These are phyloP conservation scores for Lissonota sp. DNA, from an alignment of 2,888 invertebrate genomes.

Conservation along the genomic window DNA sequence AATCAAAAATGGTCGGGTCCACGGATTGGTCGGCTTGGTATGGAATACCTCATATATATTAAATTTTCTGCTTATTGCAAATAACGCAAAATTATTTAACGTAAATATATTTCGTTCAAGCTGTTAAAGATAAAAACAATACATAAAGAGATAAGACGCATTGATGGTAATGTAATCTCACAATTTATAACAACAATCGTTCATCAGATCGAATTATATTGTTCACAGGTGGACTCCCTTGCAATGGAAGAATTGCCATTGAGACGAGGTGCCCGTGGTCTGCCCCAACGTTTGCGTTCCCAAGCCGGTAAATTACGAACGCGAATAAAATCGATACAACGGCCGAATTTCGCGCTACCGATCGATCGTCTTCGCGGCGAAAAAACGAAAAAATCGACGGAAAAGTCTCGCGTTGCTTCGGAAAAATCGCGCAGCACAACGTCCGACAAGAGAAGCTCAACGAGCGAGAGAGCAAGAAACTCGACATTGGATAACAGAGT, in stretches of 20 bases:
- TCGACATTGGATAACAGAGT: constrained; percentile 44
- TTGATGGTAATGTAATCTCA: too few relatives aligned
- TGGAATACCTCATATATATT: too few relatives aligned
- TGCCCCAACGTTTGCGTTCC: constrained; percentile 86
- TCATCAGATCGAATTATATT: too few relatives aligned
- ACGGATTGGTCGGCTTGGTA: too few relatives aligned
- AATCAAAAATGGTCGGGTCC: too few relatives aligned
- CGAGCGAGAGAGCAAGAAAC: constrained; percentile 62
- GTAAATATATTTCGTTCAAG: too few relatives aligned
- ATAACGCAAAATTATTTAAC: too few relatives aligned
- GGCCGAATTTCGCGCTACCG: constrained; percentile 85
- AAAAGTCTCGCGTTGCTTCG: constrained; percentile 69
- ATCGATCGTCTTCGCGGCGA: constrained; percentile 75
- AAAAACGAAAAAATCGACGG: constrained; percentile 77
- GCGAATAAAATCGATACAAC: constrained; percentile 87
- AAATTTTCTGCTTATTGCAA: neutral
- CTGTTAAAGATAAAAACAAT: too few relatives aligned
- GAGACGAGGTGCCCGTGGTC: constrained; percentile 74
- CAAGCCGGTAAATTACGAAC: constrained; percentile 90
- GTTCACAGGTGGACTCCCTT: constrained; percentile 86
- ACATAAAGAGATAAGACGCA: too few relatives aligned
- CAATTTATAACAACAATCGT: too few relatives aligned
- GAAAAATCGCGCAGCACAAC: constrained; percentile 56
- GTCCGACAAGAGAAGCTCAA: constrained; percentile 61
- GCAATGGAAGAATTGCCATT: constrained; percentile 86